phyloP scores from a whole-genome alignment of 2,888 invertebrate species.

The Drosophila demipolita region DNA sequence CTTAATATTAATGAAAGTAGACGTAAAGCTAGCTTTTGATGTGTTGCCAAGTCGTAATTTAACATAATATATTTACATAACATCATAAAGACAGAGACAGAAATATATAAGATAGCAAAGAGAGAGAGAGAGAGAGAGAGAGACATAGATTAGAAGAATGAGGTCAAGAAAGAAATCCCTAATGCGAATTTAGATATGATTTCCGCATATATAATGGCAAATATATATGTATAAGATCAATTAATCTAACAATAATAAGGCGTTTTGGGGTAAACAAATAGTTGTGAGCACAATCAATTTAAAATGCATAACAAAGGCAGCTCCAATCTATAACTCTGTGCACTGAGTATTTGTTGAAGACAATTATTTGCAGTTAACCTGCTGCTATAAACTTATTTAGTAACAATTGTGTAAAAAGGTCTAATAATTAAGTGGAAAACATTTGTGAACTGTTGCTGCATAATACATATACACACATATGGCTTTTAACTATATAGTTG shows the following conservation, averaged over 20 bases:
- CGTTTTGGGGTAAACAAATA: slow-evolving; percentile 10
- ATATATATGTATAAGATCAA: background rate
- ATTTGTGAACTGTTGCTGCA: slow-evolving; percentile 3
- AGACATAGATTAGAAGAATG: background rate
- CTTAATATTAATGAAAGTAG: slow-evolving; percentile 24
- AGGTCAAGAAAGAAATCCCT: background rate
- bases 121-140: background rate
- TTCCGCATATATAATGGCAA: background rate
- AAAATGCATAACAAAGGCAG: slow-evolving; percentile 29
- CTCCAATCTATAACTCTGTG: slow-evolving; percentile 39
- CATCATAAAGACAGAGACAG: slow-evolving; percentile 14
- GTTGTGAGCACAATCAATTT: slow-evolving; percentile 12
- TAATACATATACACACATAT: background rate
- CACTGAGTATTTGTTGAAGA: slow-evolving; percentile 18
- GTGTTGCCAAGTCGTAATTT: background rate
- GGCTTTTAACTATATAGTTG: slow-evolving; percentile 10
- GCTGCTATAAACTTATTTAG: slow-evolving; percentile 33
- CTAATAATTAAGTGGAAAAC: background rate
- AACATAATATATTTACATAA: background rate
- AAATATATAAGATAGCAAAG: background rate
- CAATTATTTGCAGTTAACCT: slow-evolving; percentile 39
- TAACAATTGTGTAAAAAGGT: slow-evolving; percentile 23
- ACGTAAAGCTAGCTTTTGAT: background rate
- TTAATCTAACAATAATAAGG: slow-evolving; percentile 24
- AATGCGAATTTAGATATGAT: background rate